Evolutionary conservation across 2,888 invertebrate species (phyloP).

Genomic region (Ophion obscuratus): DNA sequence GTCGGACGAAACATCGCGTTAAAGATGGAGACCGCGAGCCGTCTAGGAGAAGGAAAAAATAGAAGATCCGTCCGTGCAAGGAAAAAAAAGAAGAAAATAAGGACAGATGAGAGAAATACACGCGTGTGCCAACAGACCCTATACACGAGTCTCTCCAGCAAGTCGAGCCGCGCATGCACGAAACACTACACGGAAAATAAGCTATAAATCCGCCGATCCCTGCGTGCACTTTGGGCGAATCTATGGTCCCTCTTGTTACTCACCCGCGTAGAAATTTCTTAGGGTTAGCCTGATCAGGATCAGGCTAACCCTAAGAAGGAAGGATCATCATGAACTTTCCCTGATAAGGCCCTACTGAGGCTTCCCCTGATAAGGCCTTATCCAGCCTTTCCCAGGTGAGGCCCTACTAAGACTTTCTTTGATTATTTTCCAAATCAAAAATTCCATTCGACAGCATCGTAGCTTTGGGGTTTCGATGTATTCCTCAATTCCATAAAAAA

Average conservation of each 20-base stretch:
- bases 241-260: neutral
- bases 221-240: slow-evolving; percentile 7
- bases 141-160: slow-evolving; percentile 51
- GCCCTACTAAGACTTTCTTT: too few relatives aligned
- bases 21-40: slow-evolving; percentile 27
- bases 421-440: too few relatives aligned
- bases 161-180: neutral
- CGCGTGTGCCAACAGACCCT: slow-evolving; percentile 65
- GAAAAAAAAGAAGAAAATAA: slow-evolving; percentile 23
- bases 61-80: slow-evolving; percentile 6
- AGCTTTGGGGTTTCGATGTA: too few relatives aligned
- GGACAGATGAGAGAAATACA: neutral
- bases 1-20: slow-evolving; percentile 13
- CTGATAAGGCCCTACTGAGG: too few relatives aligned
- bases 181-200: slow-evolving; percentile 30
- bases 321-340: too few relatives aligned
- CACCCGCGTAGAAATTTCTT: too few relatives aligned
- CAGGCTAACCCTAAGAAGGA: too few relatives aligned
- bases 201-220: slow-evolving; percentile 21
- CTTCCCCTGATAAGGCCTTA: too few relatives aligned
- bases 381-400: too few relatives aligned
- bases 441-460: too few relatives aligned
- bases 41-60: slow-evolving; percentile 37
- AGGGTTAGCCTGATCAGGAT: too few relatives aligned
- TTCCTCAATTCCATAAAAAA: too few relatives aligned